phyloP scores from a whole-genome alignment of 2,888 invertebrate species.

The Drosophila percnosoma region DNA sequence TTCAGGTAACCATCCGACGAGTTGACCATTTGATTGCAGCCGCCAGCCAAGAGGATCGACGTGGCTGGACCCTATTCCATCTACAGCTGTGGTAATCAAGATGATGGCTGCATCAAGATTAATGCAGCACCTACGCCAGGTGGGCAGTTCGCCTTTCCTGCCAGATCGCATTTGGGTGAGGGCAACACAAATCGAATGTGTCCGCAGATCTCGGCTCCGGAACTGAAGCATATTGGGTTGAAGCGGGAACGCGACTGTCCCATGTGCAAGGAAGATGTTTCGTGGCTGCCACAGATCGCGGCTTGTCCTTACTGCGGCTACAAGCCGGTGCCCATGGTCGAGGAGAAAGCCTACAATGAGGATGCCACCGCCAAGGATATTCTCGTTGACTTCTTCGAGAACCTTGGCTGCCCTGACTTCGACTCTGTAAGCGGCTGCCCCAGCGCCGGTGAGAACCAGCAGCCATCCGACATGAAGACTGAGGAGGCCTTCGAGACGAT shows the following conservation, averaged over 20 bases:
- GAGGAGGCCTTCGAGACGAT: conserved; percentile 58
- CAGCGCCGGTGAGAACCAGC: conserved; percentile 26
- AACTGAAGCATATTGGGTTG: conserved; percentile 53
- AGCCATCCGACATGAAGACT: conserved; percentile 24
- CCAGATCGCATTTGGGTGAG: conserved; percentile 38
- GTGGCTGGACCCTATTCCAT: conserved; percentile 62
- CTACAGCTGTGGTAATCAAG: conserved; percentile 17
- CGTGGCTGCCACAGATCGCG: conserved; percentile 84
- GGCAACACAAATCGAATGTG: conserved; percentile 53
- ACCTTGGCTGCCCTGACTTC: conserved; percentile 13
- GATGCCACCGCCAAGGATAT: conserved; percentile 79
- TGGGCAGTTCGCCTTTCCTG: conserved; percentile 39
- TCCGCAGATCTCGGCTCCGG: conserved; percentile 31
- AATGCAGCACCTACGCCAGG: conserved; percentile 24
- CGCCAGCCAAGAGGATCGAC: conserved; percentile 24
- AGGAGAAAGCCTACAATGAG: conserved; percentile 76
- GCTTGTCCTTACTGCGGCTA: conserved; percentile 83
- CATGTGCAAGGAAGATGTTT: conserved; percentile 80
- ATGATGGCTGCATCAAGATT: conserved; percentile 32
- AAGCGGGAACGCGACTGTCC: conserved; percentile 60
- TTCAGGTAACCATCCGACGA: not conserved
- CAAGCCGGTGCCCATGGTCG: conserved; percentile 73
- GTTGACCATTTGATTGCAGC: not conserved
- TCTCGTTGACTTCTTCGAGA: conserved; percentile 66
- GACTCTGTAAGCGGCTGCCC: conserved; percentile 13